Conservation (phyloP, 2,113 vertebrate genomes). For the Eolophus roseicapilla region DNA sequence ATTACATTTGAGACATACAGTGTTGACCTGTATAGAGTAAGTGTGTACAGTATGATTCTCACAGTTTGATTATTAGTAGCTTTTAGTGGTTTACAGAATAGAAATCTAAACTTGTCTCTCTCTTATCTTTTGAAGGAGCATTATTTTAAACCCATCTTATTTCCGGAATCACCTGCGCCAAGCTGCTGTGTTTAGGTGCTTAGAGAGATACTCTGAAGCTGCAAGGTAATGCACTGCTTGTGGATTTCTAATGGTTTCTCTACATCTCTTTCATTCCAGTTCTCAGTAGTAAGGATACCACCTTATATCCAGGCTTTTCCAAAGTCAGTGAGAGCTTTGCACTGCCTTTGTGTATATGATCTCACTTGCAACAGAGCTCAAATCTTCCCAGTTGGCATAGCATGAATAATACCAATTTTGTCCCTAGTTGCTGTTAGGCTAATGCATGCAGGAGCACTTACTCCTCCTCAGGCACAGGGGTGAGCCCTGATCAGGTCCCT, state of each 20-base stretch:
- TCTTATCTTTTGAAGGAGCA: constrained; percentile 71
- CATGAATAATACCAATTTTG: not conserved
- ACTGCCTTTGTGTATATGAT: not conserved
- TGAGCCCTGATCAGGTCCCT: not conserved
- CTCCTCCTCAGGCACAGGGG: not conserved
- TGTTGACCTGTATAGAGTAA: not conserved
- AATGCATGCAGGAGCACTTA: not conserved
- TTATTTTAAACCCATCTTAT: constrained; percentile 75
- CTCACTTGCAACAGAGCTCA: not conserved
- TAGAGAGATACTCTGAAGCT: constrained; percentile 78
- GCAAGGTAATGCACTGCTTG: constrained; percentile 68
- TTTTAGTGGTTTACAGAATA: constrained; percentile 16
- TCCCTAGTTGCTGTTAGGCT: not conserved
- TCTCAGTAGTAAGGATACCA: not conserved
- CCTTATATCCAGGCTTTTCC: not conserved
- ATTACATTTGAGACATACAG: not conserved
- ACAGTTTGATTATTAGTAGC: not conserved
- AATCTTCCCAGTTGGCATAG: not conserved
- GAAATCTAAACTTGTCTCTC: not conserved
- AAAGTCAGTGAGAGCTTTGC: not conserved
- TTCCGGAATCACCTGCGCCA: constrained; percentile 80
- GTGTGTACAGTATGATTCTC: not conserved
- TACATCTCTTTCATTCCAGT: not conserved
- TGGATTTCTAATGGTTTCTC: constrained; percentile 9
- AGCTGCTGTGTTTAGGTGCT: constrained; percentile 73